Conservation (phyloP, 1,140 invertebrate genomes). For the Campoletis sonorensis region DNA sequence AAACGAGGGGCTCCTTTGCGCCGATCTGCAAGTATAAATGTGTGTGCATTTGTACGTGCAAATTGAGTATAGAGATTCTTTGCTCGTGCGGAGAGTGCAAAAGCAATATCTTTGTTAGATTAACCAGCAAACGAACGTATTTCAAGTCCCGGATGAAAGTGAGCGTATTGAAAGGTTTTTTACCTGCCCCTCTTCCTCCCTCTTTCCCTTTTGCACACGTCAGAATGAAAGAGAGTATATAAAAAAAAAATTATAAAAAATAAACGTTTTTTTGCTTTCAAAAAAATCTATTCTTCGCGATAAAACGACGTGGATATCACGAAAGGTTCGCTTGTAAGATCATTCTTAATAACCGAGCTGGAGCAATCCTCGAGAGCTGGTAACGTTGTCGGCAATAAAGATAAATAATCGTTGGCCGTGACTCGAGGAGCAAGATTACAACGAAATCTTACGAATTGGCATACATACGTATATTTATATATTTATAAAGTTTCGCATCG, state of each 20-base stretch:
- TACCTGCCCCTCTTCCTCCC: no score
- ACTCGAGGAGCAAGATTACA: conserved; percentile 17
- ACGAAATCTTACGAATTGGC: conserved; percentile 6
- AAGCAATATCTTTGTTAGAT: neutral
- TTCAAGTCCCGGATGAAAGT: conserved; percentile 1
- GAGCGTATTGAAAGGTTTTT: neutral
- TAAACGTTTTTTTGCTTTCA: no score
- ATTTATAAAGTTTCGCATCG: neutral
- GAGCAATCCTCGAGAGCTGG: conserved; percentile 1
- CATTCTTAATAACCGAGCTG: conserved; percentile 17
- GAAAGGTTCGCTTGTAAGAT: neutral
- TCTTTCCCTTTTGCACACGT: no score
- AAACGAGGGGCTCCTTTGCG: neutral
- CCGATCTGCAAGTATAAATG: neutral
- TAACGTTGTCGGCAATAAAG: conserved; percentile 16
- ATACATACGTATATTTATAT: neutral
- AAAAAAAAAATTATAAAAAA: no score
- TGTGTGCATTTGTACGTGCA: neutral
- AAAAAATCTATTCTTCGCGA: conserved; percentile 11
- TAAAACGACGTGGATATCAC: conserved; percentile 4
- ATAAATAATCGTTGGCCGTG: conserved; percentile 22
- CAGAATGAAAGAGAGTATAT: no score
- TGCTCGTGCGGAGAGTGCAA: neutral
- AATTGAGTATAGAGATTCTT: no score
- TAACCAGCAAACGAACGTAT: neutral